Conservation (phyloP, 2,113 vertebrate genomes). For the Nyctereutes procyonoides region DNA sequence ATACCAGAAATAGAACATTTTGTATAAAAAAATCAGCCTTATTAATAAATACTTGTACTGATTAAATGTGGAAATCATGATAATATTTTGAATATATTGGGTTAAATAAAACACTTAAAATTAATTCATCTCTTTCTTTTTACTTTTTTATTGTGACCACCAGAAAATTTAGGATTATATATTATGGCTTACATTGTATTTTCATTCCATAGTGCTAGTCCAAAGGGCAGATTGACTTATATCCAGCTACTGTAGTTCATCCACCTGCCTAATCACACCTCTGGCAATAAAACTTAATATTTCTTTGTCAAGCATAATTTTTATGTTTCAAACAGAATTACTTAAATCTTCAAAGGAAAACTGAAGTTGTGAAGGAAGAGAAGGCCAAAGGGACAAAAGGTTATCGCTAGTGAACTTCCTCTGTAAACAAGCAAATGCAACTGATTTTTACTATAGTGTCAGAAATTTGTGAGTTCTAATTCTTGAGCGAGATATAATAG, state of each 20-base stretch:
- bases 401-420: not conserved
- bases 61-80: not conserved
- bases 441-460: not conserved
- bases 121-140: not conserved
- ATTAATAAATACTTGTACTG: not conserved
- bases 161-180: not conserved
- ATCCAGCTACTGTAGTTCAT: not conserved
- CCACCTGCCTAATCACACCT: not conserved
- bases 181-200: not conserved
- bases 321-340: constrained; percentile 23
- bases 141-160: not conserved
- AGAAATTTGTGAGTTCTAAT: not conserved
- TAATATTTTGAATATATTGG: not conserved
- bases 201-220: constrained; percentile 24
- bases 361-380: not conserved
- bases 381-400: not conserved
- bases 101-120: constrained; percentile 33
- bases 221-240: constrained; percentile 44
- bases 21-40: not conserved
- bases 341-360: constrained; percentile 13
- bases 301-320: not conserved
- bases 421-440: not conserved
- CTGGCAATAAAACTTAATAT: constrained; percentile 1
- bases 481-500: not conserved
- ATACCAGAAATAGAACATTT: not conserved